Evolutionary conservation across 1,140 invertebrate genomes (phyloP).

Genomic region (Riptortus pedestris): DNA sequence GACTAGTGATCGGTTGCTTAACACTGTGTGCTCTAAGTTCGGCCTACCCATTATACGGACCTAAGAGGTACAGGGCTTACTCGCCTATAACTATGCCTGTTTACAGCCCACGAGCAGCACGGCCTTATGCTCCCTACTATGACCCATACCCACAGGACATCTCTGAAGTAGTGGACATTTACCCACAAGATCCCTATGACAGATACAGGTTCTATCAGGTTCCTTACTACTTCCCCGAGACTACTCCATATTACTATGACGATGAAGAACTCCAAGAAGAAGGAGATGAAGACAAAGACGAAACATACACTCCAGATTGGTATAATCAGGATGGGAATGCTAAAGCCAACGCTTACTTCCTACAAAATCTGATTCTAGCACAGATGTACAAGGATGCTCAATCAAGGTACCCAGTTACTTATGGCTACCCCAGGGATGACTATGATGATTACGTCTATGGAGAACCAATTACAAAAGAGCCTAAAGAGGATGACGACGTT

Average conservation of each 20-base stretch:
- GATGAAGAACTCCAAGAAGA: constrained; percentile 35
- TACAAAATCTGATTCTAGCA: constrained; percentile 49
- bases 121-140: constrained; percentile 37
- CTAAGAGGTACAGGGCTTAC: not conserved
- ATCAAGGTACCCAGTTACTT: constrained; percentile 25
- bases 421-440: constrained; percentile 35
- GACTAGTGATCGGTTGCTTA: not conserved
- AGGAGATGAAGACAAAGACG: constrained; percentile 41
- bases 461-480: constrained; percentile 26
- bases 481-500: constrained; percentile 47
- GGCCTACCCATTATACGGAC: constrained; percentile 7
- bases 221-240: constrained; percentile 39
- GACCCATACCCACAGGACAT: constrained; percentile 34
- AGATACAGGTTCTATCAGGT: constrained; percentile 40
- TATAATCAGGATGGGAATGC: constrained; percentile 41
- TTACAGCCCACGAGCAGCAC: constrained; percentile 33
- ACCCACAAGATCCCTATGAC: constrained; percentile 36
- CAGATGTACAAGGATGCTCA: constrained; percentile 49
- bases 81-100: constrained; percentile 21
- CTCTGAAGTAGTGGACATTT: constrained; percentile 44
- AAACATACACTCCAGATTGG: constrained; percentile 50
- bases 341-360: constrained; percentile 48
- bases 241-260: constrained; percentile 35
- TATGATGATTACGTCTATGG: constrained; percentile 38
- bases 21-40: not conserved